These are phyloP conservation scores for Babylonia areolata DNA, from an alignment of 1,140 invertebrate genomes.

Conservation along the genomic window DNA sequence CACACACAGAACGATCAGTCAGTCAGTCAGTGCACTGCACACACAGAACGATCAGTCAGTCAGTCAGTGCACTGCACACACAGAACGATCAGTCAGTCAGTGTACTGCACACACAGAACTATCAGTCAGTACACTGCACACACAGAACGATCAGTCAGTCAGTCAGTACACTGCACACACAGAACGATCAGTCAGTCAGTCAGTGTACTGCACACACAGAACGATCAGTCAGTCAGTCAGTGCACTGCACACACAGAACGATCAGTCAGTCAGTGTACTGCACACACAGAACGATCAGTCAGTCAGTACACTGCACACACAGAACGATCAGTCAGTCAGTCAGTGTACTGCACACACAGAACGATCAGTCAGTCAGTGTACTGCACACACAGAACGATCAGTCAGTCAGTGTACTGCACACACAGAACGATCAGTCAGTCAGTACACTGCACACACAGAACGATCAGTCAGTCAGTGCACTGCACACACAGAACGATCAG, in stretches of 20 bases:
- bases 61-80: no score
- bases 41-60: background rate
- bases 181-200: background rate
- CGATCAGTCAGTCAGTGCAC: background rate
- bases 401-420: background rate
- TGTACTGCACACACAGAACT: background rate
- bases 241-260: no score
- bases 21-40: no score
- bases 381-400: no score
- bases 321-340: no score
- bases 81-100: background rate
- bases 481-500: background rate
- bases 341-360: no score
- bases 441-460: no score
- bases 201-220: background rate
- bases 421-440: no score
- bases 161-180: no score
- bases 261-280: background rate
- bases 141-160: background rate
- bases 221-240: no score
- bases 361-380: background rate
- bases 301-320: background rate
- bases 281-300: background rate
- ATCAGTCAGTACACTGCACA: no score
- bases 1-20: no score